Evolutionary conservation across 2,888 invertebrate species (phyloP), one percentile per base, ranked within the genome.

Genomic region (Diaprepes abbreviatus): DNA sequence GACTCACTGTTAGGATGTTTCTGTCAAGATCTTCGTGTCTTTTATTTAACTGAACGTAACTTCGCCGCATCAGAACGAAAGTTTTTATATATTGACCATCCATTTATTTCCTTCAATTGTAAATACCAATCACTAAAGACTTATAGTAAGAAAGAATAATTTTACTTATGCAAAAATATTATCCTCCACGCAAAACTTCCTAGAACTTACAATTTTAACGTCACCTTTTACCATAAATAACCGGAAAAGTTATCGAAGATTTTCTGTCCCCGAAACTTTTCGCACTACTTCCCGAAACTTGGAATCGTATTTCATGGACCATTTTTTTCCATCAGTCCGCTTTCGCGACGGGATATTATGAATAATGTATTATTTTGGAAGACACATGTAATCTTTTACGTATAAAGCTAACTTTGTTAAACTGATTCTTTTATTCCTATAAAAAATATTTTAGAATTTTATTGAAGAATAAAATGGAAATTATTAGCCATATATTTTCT

Each of bases 231-330:
- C 12, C 59, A 60, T 60, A 60, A 60, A 60, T 60, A 17, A 54
- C 14, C 10, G 12, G 19, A 62, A 62, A 60, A 43, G 60, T 60
- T 60, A 45, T 48, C 17, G 33, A 16, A n/a, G 31, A 43, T 54
- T 50, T 21, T 28, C n/a, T 14, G 40, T 48, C 48, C 16, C 19
- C 45, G 40, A 48, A 57, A 65, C 65, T 57, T 64, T 40, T 43
- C 31, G 36, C 38, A 55, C 28, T 62, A 62, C 28, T 62, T 64
- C 16, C 19, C 45, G 40, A n/a, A 65, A 57, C 45, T 65, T 52
- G 10, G 28, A 48, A 17, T 45, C 57, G 57, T 65, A 65, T 65
- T 66, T 66, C 40, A 66, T 59, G 52, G 40, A 59, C 45, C 35
- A 59, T 60, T 60, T 60, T 60, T 60, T 45, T 45, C 14, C 19